Percentiles rank a stretch among this genome's conserved stretches.
These are phyloP conservation scores for Brachyrhaphis roseni DNA, from an alignment of 2,797 vertebrate genomes.

Conservation along the genomic window DNA sequence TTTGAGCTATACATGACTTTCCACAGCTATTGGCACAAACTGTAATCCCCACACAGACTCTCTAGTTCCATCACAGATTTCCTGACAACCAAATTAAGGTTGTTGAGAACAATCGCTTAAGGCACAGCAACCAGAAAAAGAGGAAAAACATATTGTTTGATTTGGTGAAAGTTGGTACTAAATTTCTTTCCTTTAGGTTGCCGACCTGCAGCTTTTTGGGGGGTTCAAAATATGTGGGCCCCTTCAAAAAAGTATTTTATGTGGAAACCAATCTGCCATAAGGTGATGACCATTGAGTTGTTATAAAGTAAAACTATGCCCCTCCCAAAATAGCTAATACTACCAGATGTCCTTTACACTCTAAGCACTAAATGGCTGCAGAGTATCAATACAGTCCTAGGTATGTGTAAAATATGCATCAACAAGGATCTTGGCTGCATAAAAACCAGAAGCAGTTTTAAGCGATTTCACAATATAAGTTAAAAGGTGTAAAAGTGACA, in stretches of 20 bases:
- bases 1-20: constrained; percentile 32
- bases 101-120: constrained; percentile 7
- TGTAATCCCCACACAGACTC: constrained; percentile 52
- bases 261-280: background rate
- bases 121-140: background rate
- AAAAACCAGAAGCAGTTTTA: background rate
- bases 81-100: constrained; percentile 49
- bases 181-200: background rate
- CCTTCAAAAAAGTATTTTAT: background rate
- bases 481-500: background rate
- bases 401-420: background rate
- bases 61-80: constrained; percentile 54
- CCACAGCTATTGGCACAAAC: constrained; percentile 37
- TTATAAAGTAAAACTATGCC: background rate
- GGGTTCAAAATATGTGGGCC: background rate
- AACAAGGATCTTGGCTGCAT: background rate
- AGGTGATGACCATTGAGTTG: background rate
- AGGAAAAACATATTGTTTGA: background rate
- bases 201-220: background rate
- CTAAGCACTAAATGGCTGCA: background rate
- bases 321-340: background rate
- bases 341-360: background rate
- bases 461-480: background rate
- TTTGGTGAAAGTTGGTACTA: background rate
- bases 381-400: background rate